Conservation (phyloP, 2,797 vertebrate genomes). For the Paguma larvata region DNA sequence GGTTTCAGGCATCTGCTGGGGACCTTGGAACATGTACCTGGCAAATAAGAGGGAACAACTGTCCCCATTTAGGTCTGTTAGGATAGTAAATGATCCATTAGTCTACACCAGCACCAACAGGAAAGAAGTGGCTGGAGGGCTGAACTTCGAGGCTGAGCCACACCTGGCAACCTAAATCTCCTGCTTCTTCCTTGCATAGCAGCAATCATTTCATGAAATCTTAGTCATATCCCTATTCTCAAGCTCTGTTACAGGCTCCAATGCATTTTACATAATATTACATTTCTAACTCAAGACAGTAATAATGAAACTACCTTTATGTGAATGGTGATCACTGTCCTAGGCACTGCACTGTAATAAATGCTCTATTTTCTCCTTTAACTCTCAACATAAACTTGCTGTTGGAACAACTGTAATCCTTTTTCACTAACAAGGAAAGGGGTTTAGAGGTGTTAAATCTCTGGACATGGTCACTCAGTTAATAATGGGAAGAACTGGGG, state of each 20-base stretch:
- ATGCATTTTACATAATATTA: background rate
- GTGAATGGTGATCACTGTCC: background rate
- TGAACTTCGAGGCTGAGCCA: background rate
- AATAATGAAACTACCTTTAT: background rate
- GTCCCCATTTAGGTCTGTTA: background rate
- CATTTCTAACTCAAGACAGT: background rate
- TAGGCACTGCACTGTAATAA: background rate
- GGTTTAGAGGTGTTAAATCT: background rate
- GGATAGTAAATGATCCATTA: background rate
- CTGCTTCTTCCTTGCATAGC: background rate
- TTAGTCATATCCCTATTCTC: background rate
- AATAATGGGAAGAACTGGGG: background rate
- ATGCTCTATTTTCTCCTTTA: slow-evolving; percentile 11
- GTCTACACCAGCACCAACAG: background rate
- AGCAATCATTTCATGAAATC: background rate
- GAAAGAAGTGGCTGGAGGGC: background rate
- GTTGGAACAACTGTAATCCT: background rate
- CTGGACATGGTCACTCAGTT: background rate
- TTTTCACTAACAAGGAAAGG: background rate
- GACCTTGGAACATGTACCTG: background rate
- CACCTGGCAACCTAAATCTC: background rate
- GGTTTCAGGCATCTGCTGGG: background rate
- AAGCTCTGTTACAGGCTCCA: background rate
- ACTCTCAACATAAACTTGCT: slow-evolving; percentile 12
- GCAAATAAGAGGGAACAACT: background rate